Evolutionary conservation across 1,140 invertebrate species (phyloP).

Genomic region (Metaphire vulgaris): DNA sequence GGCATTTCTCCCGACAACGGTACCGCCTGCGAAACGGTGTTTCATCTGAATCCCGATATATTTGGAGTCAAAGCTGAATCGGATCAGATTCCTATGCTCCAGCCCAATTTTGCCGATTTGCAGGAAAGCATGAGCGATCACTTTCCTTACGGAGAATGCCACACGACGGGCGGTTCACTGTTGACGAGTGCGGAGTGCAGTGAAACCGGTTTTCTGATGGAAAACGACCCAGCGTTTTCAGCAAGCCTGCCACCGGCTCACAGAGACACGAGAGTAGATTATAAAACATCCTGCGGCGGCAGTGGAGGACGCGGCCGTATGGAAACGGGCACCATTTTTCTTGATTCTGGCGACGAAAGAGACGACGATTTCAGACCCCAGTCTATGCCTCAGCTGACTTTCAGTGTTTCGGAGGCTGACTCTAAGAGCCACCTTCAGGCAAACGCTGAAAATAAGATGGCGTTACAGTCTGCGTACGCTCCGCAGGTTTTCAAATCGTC

Average conservation of each 20-base stretch:
- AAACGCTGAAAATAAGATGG: neutral
- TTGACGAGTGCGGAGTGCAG: neutral
- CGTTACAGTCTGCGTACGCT: neutral
- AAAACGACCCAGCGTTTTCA: neutral
- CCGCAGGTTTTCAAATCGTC: neutral
- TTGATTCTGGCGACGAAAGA: neutral
- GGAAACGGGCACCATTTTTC: neutral
- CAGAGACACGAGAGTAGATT: neutral
- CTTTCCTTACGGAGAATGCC: neutral
- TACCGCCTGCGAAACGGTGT: neutral
- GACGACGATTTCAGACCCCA: neutral
- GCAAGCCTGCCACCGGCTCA: neutral
- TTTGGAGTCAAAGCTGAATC: neutral
- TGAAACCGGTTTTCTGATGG: neutral
- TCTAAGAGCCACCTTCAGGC: neutral
- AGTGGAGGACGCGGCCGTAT: too few species aligned
- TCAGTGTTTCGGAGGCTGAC: neutral
- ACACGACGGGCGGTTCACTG: neutral
- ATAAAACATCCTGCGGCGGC: neutral
- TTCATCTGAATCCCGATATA: neutral
- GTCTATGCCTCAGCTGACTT: neutral
- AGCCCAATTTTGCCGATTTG: neutral
- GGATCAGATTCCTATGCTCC: neutral
- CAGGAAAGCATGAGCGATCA: neutral
- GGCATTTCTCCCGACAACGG: neutral